Conservation (phyloP, 2,113 vertebrate genomes). For the Toxotes chatareus region DNA sequence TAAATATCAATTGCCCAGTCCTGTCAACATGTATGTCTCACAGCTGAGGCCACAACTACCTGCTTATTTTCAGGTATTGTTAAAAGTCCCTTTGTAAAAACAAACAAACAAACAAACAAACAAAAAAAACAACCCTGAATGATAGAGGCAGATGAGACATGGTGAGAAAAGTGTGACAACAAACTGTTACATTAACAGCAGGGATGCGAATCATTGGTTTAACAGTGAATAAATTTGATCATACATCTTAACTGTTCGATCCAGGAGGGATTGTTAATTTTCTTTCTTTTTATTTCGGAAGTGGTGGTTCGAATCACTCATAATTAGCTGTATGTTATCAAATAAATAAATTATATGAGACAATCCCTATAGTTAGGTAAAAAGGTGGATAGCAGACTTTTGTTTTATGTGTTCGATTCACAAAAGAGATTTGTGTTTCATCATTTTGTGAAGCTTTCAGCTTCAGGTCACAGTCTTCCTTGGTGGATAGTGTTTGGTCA, state of each 20-base stretch:
- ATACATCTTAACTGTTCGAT: not conserved
- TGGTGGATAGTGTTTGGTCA: too few relatives aligned
- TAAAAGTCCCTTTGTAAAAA: not conserved
- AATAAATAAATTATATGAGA: not conserved
- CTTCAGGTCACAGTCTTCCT: not conserved
- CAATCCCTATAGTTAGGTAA: too few relatives aligned
- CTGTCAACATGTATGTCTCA: constrained; percentile 1
- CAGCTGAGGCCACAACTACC: constrained; percentile 7
- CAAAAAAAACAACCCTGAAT: not conserved
- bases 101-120: not conserved
- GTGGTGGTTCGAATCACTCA: too few relatives aligned
- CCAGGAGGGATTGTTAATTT: not conserved
- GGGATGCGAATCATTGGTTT: constrained; percentile 7
- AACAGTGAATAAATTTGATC: not conserved
- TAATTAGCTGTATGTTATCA: not conserved
- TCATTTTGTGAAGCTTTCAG: not conserved
- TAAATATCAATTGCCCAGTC: not conserved
- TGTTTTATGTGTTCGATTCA: too few relatives aligned
- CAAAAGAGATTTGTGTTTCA: not conserved
- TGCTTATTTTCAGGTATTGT: constrained; percentile 21
- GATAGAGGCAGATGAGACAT: not conserved
- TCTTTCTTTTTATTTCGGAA: not conserved
- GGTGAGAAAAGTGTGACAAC: constrained; percentile 1
- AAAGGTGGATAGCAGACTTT: too few relatives aligned
- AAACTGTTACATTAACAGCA: constrained; percentile 9